Percentiles rank a stretch among this genome's conserved stretches.
Evolutionary conservation across 2,888 invertebrate genomes (phyloP).

Genomic region (Odontocolon sp.): DNA sequence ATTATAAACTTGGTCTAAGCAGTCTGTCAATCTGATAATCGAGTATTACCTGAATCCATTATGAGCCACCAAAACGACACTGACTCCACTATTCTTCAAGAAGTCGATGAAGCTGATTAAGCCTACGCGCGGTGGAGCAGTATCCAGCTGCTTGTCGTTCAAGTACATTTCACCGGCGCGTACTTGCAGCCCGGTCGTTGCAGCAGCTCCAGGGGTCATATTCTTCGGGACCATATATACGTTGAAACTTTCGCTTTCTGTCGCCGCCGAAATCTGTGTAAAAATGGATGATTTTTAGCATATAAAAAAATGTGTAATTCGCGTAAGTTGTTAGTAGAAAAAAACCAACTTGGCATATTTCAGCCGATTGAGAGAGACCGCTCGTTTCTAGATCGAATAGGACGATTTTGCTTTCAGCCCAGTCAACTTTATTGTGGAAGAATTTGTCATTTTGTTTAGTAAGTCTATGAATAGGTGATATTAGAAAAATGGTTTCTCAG

Average conservation of each 20-base stretch:
- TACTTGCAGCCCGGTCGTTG: slow-evolving; percentile 24
- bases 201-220: slow-evolving; percentile 17
- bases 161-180: slow-evolving; percentile 30
- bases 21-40: no score
- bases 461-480: neutral
- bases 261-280: no score
- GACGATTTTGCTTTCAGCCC: neutral
- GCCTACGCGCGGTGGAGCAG: slow-evolving; percentile 15
- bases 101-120: slow-evolving; percentile 30
- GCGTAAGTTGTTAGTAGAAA: no score
- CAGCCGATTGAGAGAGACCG: neutral
- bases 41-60: slow-evolving; percentile 46
- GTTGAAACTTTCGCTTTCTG: neutral
- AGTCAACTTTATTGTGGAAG: neutral
- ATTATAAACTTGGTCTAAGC: no score
- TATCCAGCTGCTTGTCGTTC: slow-evolving; percentile 22
- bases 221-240: slow-evolving; percentile 40
- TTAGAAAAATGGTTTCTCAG: neutral
- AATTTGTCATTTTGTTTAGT: no score
- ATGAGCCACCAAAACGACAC: slow-evolving; percentile 35
- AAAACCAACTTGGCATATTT: neutral
- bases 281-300: no score
- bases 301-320: no score
- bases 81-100: slow-evolving; percentile 5
- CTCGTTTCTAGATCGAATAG: slow-evolving; percentile 1